Evolutionary conservation across 2,888 invertebrate species (phyloP).

Genomic region (Stegophylla sp.): DNA sequence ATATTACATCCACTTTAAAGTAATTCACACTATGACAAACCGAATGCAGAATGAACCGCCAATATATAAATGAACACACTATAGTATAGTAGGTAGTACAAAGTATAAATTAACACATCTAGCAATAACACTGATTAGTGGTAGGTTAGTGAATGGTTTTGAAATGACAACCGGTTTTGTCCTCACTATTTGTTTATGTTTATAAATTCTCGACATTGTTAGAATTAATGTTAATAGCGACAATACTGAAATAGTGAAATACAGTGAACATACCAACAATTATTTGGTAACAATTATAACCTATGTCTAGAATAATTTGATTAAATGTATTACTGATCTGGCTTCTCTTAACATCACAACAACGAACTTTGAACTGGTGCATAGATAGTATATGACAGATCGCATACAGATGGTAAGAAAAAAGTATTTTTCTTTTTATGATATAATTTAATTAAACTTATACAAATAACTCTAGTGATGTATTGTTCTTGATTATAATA

Average conservation of each 20-base stretch:
- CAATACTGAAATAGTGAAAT: constrained; percentile 4
- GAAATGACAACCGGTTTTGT: constrained; percentile 52
- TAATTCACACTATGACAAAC: not conserved
- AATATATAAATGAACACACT: constrained; percentile 16
- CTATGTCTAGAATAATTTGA: constrained; percentile 17
- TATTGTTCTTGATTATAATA: not conserved
- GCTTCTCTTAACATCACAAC: constrained; percentile 11
- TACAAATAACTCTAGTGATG: not conserved
- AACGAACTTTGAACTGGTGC: constrained; percentile 31
- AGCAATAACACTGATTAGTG: constrained; percentile 40
- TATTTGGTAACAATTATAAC: constrained; percentile 28
- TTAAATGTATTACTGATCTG: constrained; percentile 23
- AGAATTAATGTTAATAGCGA: constrained; percentile 13
- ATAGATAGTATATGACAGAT: constrained; percentile 11
- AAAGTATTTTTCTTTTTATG: not conserved
- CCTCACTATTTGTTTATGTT: constrained; percentile 45
- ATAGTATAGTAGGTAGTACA: constrained; percentile 40
- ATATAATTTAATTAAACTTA: not conserved
- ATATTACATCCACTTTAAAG: not conserved
- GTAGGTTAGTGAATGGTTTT: constrained; percentile 46
- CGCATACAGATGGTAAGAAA: not conserved
- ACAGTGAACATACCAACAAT: not conserved
- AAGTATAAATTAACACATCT: constrained; percentile 45
- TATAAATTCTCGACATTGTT: constrained; percentile 41
- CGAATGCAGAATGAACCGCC: not conserved